A percentile compares a stretch with the other conserved stretches of the same genome.
Conservation (phyloP, 2,113 vertebrate genomes). For the Phyllostomus discolor region DNA sequence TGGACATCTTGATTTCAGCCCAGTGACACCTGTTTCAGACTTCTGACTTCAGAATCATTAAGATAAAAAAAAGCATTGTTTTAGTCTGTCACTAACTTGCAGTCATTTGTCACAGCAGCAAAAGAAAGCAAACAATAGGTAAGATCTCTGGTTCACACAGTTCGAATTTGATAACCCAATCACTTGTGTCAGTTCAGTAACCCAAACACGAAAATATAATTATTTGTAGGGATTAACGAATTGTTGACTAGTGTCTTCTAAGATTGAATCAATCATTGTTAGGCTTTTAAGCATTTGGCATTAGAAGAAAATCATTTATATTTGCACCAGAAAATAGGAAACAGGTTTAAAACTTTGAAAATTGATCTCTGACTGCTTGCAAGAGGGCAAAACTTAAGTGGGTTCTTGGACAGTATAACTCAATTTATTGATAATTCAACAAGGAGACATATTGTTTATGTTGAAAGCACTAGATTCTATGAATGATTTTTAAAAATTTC, state of each 20-base stretch:
- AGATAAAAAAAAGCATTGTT: neutral
- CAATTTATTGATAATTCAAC: neutral
- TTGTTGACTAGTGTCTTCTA: neutral
- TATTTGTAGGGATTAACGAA: neutral
- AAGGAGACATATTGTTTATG: neutral
- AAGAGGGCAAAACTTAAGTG: neutral
- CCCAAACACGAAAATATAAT: neutral
- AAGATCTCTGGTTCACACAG: neutral
- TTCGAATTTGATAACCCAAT: neutral
- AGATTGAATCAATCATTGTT: neutral
- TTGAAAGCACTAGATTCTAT: neutral
- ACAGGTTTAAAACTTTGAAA: neutral
- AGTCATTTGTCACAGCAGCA: neutral
- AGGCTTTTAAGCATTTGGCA: neutral
- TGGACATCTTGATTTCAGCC: neutral
- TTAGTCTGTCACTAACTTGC: neutral
- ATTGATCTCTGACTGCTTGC: neutral
- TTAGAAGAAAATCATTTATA: slow-evolving; percentile 7
- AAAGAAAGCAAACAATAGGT: neutral
- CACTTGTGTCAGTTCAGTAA: neutral
- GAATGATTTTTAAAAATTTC: neutral
- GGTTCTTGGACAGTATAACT: neutral
- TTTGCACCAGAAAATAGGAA: neutral
- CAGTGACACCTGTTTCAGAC: neutral
- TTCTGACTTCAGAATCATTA: neutral